phyloP scores from a whole-genome alignment of 2,113 vertebrate species.

The Coracopsis vasa region DNA sequence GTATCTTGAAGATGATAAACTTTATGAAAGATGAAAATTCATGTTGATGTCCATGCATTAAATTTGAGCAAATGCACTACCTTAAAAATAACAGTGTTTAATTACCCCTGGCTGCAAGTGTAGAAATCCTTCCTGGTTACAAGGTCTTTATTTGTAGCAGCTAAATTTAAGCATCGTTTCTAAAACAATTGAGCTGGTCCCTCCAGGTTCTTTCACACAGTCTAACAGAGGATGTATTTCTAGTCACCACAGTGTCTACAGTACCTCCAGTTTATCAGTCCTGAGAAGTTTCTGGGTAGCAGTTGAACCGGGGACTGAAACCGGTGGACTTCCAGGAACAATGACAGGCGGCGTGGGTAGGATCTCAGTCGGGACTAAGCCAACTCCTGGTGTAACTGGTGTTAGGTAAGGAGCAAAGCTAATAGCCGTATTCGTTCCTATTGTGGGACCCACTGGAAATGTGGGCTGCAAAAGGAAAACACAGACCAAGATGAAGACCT shows the following conservation, averaged over 20 bases:
- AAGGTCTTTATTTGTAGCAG: not conserved
- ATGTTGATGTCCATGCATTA: not conserved
- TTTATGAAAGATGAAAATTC: not conserved
- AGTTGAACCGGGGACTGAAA: constrained; percentile 86
- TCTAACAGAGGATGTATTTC: not conserved
- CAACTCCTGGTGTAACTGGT: constrained; percentile 88
- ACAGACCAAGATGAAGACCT: constrained; percentile 53
- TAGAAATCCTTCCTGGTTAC: not conserved
- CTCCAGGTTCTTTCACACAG: not conserved
- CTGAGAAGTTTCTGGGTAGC: constrained; percentile 94
- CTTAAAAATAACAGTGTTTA: not conserved
- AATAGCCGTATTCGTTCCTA: constrained; percentile 87
- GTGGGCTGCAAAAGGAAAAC: constrained; percentile 84
- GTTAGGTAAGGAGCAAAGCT: constrained; percentile 93
- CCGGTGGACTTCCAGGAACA: constrained; percentile 87
- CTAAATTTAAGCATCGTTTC: not conserved
- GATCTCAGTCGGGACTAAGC: constrained; percentile 92
- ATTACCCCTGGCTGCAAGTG: not conserved
- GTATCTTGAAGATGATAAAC: not conserved
- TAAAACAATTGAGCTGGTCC: not conserved
- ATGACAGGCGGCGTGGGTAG: constrained; percentile 87
- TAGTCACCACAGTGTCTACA: not conserved
- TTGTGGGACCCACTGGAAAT: constrained; percentile 90
- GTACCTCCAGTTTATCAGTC: constrained; percentile 95
- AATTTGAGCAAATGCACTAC: not conserved